Evolutionary conservation across 2,888 invertebrate species (phyloP).

Genomic region (Catocala fraxini): DNA sequence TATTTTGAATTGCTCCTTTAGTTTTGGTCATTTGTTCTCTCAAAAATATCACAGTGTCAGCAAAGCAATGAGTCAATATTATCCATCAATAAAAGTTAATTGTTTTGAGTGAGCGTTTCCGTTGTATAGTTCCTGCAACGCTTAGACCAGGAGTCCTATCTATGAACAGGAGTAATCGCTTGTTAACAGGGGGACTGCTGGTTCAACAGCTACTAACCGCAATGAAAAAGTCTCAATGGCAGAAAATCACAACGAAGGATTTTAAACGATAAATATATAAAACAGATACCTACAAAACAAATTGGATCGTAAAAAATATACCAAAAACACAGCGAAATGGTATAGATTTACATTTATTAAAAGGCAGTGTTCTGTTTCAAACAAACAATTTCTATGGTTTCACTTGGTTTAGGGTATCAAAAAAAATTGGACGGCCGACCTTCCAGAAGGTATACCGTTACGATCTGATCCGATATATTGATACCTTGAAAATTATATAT

Average conservation of each 20-base stretch:
- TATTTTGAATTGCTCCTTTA: no score
- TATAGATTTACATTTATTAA: constrained; percentile 40
- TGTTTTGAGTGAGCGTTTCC: no score
- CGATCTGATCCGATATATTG: constrained; percentile 15
- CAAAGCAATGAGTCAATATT: no score
- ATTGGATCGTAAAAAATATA: constrained; percentile 8
- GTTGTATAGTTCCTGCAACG: no score
- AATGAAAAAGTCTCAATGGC: no score
- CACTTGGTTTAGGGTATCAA: constrained; percentile 22
- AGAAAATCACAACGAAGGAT: background rate
- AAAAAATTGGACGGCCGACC: constrained; percentile 4
- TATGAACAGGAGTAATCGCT: no score
- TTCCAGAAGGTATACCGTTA: constrained; percentile 15
- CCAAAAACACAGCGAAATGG: constrained; percentile 25
- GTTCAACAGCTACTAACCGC: no score
- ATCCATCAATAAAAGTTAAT: no score
- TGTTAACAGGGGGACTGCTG: no score
- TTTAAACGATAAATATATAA: background rate
- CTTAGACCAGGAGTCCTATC: no score
- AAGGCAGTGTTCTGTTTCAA: constrained; percentile 33
- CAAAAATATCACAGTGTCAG: no score
- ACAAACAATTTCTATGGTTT: constrained; percentile 33
- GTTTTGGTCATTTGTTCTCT: no score
- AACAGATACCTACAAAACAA: background rate
- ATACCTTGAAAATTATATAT: background rate